Conservation (phyloP, 2,113 vertebrate species). For the Pleuronectes platessa region DNA sequence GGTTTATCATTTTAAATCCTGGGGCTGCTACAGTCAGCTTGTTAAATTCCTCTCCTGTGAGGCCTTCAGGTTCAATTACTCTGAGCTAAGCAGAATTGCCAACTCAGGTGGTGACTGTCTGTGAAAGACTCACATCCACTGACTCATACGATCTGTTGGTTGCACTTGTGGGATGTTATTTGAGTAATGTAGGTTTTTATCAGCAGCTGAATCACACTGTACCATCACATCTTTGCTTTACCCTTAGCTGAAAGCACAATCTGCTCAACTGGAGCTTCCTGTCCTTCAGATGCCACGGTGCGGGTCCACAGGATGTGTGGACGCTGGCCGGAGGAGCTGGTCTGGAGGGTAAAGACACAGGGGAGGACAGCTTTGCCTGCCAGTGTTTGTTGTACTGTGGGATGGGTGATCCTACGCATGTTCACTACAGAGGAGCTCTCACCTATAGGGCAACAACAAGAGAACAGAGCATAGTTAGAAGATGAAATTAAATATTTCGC, state of each 20-base stretch:
- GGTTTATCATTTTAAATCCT: slow-evolving; percentile 8
- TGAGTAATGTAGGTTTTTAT: background rate
- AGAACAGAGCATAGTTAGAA: slow-evolving; percentile 7
- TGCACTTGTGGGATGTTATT: background rate
- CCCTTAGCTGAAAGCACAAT: slow-evolving; percentile 90
- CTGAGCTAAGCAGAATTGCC: slow-evolving; percentile 10
- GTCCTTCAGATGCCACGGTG: slow-evolving; percentile 69
- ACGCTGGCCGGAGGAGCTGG: slow-evolving; percentile 39
- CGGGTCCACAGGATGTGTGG: slow-evolving; percentile 92
- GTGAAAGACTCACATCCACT: background rate
- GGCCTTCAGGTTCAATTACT: background rate
- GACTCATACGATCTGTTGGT: background rate
- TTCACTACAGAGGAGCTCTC: slow-evolving; percentile 83
- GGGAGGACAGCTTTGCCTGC: slow-evolving; percentile 88
- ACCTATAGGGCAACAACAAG: slow-evolving; percentile 44
- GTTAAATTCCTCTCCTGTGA: background rate
- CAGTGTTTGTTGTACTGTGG: slow-evolving; percentile 77
- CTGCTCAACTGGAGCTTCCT: slow-evolving; percentile 73
- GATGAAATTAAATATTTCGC: slow-evolving; percentile 5
- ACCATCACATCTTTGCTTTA: slow-evolving; percentile 27
- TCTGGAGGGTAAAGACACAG: slow-evolving; percentile 86
- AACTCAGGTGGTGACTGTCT: background rate
- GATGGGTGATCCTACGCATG: slow-evolving; percentile 85
- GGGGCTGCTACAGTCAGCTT: slow-evolving; percentile 13
- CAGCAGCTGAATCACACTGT: background rate